Conservation (phyloP, 2,888 invertebrate species). For the Spialia ferax region DNA sequence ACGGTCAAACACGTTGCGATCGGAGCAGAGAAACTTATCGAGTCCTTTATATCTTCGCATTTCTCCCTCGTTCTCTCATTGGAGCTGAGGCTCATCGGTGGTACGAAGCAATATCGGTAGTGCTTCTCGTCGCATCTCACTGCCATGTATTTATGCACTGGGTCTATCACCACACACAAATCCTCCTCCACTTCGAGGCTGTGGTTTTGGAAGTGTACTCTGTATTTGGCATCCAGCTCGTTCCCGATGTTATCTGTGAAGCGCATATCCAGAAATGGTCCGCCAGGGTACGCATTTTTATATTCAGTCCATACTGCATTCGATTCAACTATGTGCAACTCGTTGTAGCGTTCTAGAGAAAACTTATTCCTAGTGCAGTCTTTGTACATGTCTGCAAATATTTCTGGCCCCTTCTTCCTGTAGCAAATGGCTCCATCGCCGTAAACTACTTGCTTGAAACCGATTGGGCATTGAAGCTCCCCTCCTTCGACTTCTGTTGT, state of each 20-base stretch:
- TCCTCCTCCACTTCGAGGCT: conserved; percentile 59
- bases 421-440: conserved; percentile 63
- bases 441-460: conserved; percentile 62
- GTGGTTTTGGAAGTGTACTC: conserved; percentile 56
- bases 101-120: conserved; percentile 74
- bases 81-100: conserved; percentile 58
- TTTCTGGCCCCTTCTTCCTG: conserved; percentile 72
- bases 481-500: conserved; percentile 46
- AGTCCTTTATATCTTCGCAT: conserved; percentile 59
- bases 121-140: conserved; percentile 67
- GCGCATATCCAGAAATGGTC: conserved; percentile 75
- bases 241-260: conserved; percentile 63
- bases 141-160: conserved; percentile 63
- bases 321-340: conserved; percentile 59
- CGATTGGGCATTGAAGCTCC: conserved; percentile 67
- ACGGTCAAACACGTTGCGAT: conserved; percentile 71
- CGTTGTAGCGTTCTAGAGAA: conserved; percentile 60
- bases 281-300: conserved; percentile 72
- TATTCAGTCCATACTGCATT: conserved; percentile 76
- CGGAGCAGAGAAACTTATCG: conserved; percentile 66
- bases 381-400: conserved; percentile 65
- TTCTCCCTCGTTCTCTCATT: conserved; percentile 54
- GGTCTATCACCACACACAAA: conserved; percentile 68
- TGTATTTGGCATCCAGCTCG: conserved; percentile 56
- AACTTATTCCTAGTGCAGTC: conserved; percentile 74